phyloP scores from a whole-genome alignment of 2,113 vertebrate genomes.

The Microtus montanus region DNA sequence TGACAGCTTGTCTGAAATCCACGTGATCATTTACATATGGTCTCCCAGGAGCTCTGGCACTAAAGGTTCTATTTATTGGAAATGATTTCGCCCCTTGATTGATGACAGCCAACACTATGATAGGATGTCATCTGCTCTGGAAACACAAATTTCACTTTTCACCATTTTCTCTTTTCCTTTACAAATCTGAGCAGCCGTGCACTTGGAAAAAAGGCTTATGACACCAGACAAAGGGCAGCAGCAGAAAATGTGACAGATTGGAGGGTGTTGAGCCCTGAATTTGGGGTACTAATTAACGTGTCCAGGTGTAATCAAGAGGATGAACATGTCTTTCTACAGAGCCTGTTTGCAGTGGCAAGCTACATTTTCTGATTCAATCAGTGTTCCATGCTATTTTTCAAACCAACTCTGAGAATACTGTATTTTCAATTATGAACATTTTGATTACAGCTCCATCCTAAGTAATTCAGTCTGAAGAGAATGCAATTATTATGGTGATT shows the following conservation, averaged over 20 bases:
- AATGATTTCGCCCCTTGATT: slow-evolving; percentile 50
- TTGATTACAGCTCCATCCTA: slow-evolving; percentile 74
- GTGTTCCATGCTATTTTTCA: slow-evolving; percentile 42
- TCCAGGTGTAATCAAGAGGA: slow-evolving; percentile 30
- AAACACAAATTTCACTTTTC: slow-evolving; percentile 48
- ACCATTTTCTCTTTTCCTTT: neutral
- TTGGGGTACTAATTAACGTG: slow-evolving; percentile 3
- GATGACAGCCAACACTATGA: neutral
- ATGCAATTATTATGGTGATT: slow-evolving; percentile 78
- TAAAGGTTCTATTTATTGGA: slow-evolving; percentile 51
- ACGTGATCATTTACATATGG: slow-evolving; percentile 33
- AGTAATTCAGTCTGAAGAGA: slow-evolving; percentile 66
- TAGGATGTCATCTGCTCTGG: neutral
- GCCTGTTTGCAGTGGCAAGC: neutral
- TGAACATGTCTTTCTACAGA: neutral
- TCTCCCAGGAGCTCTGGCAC: slow-evolving; percentile 59
- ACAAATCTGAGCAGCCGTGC: neutral
- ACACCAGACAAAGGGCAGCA: slow-evolving; percentile 28
- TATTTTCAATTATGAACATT: slow-evolving; percentile 66
- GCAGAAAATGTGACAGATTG: neutral
- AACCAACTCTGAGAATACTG: neutral
- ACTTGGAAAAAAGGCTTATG: neutral
- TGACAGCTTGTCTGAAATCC: slow-evolving; percentile 51
- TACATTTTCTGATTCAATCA: slow-evolving; percentile 52
- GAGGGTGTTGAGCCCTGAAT: neutral